These are phyloP conservation scores for Gymnoscopelus microlampas DNA, from an alignment of 2,797 vertebrate species.

Conservation along the genomic window DNA sequence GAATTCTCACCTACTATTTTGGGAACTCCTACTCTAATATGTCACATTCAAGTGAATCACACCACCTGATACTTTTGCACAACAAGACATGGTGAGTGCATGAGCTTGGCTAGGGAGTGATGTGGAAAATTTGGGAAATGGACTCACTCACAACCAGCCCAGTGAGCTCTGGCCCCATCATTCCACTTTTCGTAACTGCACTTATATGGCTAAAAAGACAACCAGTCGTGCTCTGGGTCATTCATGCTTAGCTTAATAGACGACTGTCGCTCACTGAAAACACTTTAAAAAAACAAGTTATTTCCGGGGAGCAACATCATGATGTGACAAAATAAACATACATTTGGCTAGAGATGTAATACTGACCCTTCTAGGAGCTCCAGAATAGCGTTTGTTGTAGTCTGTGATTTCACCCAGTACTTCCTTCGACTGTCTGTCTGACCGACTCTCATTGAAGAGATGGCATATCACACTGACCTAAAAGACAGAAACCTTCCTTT, in stretches of 20 bases:
- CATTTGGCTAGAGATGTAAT: not conserved
- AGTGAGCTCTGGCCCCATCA: too few species aligned
- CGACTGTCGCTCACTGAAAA: too few species aligned
- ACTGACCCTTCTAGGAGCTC: conserved; percentile 82
- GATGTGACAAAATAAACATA: too few species aligned
- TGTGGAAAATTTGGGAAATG: not conserved
- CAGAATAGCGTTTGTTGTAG: conserved; percentile 89
- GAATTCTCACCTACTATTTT: conserved; percentile 5
- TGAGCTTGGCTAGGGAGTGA: not conserved
- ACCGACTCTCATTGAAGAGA: conserved; percentile 78
- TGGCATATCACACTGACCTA: conserved; percentile 83
- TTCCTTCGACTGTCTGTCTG: conserved; percentile 75
- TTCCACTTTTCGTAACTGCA: too few species aligned
- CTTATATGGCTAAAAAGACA: too few species aligned
- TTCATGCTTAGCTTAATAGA: not conserved
- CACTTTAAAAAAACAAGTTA: too few species aligned
- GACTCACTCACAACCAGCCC: too few species aligned
- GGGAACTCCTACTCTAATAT: conserved; percentile 13
- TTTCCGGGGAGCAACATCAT: not conserved
- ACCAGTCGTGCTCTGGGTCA: too few species aligned
- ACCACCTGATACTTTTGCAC: conserved; percentile 3
- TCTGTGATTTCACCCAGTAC: conserved; percentile 79
- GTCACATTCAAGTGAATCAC: not conserved
- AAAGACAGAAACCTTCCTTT: conserved; percentile 2
- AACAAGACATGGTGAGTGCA: not conserved